These are phyloP conservation scores for Digitonthophagus gazella DNA, from an alignment of 2,888 invertebrate genomes.

Conservation along the genomic window DNA sequence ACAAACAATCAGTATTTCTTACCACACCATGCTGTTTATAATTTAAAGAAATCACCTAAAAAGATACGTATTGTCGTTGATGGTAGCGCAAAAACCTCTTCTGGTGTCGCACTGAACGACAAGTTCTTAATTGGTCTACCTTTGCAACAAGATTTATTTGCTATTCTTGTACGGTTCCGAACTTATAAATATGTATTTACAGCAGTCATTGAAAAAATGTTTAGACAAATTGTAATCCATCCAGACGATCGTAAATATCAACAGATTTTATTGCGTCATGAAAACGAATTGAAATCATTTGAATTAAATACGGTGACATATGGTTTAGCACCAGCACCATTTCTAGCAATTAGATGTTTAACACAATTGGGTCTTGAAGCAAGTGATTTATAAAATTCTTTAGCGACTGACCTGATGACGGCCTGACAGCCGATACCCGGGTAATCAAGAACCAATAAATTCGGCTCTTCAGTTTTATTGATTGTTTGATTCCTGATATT, in stretches of 20 bases:
- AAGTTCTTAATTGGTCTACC: slow-evolving; percentile 24
- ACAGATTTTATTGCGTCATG: slow-evolving; percentile 30
- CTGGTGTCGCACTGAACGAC: slow-evolving; percentile 23
- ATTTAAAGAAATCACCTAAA: slow-evolving; percentile 7
- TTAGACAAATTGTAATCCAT: slow-evolving; percentile 30
- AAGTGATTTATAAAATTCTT: no score
- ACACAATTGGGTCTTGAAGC: slow-evolving; percentile 30
- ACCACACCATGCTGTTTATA: slow-evolving; percentile 25
- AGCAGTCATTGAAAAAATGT: slow-evolving; percentile 33
- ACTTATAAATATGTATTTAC: slow-evolving; percentile 26
- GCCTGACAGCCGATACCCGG: no score
- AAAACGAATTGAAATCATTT: slow-evolving; percentile 22
- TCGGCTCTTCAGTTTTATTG: no score
- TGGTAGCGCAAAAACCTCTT: slow-evolving; percentile 17
- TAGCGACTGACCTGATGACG: no score
- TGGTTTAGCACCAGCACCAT: slow-evolving; percentile 30
- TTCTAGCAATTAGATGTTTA: slow-evolving; percentile 30
- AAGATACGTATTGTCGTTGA: slow-evolving; percentile 30
- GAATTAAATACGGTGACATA: slow-evolving; percentile 32
- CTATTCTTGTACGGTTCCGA: slow-evolving; percentile 29
- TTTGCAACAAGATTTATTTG: slow-evolving; percentile 30
- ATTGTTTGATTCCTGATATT: no score
- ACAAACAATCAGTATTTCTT: slow-evolving; percentile 8
- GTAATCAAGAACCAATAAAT: no score
- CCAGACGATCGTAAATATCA: slow-evolving; percentile 28